Evolutionary conservation across 2,797 vertebrate species (phyloP).

Genomic region (Eulemur mongoz): DNA sequence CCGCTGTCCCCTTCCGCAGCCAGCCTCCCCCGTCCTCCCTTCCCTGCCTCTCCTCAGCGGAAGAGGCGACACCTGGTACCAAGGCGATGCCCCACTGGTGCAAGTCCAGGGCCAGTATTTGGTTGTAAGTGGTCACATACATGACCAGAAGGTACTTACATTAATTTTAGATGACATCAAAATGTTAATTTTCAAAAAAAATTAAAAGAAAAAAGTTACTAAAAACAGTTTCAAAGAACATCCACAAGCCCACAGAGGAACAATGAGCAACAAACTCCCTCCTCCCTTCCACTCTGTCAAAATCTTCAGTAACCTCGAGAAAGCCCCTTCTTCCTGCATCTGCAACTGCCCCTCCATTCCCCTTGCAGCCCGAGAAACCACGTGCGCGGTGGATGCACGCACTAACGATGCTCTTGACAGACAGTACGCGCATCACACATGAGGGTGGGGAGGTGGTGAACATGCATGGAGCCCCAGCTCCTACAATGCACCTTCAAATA

Average conservation of each 20-base stretch:
- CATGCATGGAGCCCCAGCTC: accelerated
- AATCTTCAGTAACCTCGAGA: background rate
- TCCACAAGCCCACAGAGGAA: background rate
- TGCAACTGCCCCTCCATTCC: background rate
- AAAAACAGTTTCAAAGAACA: background rate
- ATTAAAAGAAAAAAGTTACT: background rate
- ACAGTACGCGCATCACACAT: background rate
- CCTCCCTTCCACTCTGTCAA: background rate
- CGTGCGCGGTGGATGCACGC: too few relatives aligned
- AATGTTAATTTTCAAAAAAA: background rate
- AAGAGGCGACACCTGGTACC: background rate
- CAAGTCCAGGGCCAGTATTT: background rate
- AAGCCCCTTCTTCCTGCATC: background rate
- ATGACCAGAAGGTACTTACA: background rate
- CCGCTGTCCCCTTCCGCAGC: background rate
- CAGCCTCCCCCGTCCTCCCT: background rate
- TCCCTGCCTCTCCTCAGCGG: background rate
- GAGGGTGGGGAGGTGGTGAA: too few relatives aligned
- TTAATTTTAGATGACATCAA: background rate
- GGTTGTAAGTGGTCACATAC: background rate
- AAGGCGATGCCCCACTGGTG: background rate
- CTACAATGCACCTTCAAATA: background rate
- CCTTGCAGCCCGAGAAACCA: background rate
- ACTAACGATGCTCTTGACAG: background rate
- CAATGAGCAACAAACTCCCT: background rate